A percentile compares a stretch with the other conserved stretches of the same genome.
Evolutionary conservation across 2,888 invertebrate genomes (phyloP).

Genomic region (Noctua comes): DNA sequence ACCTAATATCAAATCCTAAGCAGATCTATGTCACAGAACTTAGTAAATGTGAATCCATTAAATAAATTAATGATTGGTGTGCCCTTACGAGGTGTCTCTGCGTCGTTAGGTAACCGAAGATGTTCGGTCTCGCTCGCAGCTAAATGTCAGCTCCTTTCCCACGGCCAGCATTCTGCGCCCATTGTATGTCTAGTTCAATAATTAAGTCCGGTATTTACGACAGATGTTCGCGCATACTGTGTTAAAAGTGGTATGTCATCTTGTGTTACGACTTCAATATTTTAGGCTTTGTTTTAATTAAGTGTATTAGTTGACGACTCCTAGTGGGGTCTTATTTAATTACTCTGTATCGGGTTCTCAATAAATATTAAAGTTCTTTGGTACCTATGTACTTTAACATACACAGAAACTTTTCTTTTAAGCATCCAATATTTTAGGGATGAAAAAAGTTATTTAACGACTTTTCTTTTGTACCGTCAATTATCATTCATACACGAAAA

Average conservation of each 20-base stretch:
- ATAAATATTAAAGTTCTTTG: not conserved
- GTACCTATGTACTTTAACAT: not conserved
- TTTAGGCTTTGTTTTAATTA: not conserved
- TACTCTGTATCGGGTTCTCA: not conserved
- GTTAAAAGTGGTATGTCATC: conserved; percentile 14
- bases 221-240: conserved; percentile 53
- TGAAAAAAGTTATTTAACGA: too few relatives aligned
- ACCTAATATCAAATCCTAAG: conserved; percentile 1
- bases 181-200: conserved; percentile 82
- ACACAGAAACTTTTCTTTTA: too few relatives aligned
- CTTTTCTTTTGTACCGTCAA: not conserved
- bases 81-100: conserved; percentile 58
- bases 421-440: not conserved
- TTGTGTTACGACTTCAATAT: conserved; percentile 1
- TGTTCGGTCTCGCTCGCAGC: conserved; percentile 66
- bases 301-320: not conserved
- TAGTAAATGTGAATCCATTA: conserved; percentile 56
- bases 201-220: conserved; percentile 75
- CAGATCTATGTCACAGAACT: conserved; percentile 24
- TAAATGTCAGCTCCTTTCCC: conserved; percentile 83
- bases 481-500: not conserved
- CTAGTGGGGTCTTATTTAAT: not conserved
- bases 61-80: conserved; percentile 55
- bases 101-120: conserved; percentile 78
- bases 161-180: conserved; percentile 78